A percentile compares a stretch with the other conserved stretches of the same genome.
These are phyloP conservation scores for Spea multiplicata DNA, from an alignment of 2,113 vertebrate species.

Conservation along the genomic window DNA sequence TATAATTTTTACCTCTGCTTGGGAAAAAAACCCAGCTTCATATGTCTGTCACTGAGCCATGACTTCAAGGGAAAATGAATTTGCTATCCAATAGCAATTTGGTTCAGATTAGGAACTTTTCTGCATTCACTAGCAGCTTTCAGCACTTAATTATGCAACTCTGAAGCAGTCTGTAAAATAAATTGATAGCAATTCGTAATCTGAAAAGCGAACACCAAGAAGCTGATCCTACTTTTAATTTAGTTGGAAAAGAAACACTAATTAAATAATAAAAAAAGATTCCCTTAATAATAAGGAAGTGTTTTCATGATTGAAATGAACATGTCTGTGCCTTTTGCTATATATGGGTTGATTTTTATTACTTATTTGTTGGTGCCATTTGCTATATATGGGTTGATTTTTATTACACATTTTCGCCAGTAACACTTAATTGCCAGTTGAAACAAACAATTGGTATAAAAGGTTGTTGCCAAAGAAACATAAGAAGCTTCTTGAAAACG, in stretches of 20 bases:
- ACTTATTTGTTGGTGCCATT: too few species aligned
- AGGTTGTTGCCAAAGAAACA: too few species aligned
- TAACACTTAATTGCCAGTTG: too few species aligned
- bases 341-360: too few species aligned
- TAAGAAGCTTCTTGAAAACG: too few species aligned
- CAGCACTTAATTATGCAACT: constrained; percentile 42
- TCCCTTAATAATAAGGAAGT: too few species aligned
- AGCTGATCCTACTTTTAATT: constrained; percentile 14
- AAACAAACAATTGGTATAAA: too few species aligned
- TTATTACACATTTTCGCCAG: too few species aligned
- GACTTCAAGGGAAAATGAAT: constrained; percentile 39
- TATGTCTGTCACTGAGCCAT: constrained; percentile 42
- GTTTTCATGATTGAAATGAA: too few species aligned
- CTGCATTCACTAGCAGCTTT: constrained; percentile 22
- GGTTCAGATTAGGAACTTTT: constrained; percentile 24
- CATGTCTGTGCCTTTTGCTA: too few species aligned
- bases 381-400: too few species aligned
- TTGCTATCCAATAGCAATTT: constrained; percentile 14
- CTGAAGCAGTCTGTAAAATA: constrained; percentile 28
- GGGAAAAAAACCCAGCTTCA: constrained; percentile 9
- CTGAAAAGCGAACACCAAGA: constrained; percentile 8
- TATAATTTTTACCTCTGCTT: constrained; percentile 33
- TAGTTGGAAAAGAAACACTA: constrained; percentile 7
- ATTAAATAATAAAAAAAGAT: constrained; percentile 22
- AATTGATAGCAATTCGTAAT: constrained; percentile 28